These are phyloP conservation scores for Drosophila kurseongensis DNA, from an alignment of 1,140 invertebrate species.

Conservation along the genomic window DNA sequence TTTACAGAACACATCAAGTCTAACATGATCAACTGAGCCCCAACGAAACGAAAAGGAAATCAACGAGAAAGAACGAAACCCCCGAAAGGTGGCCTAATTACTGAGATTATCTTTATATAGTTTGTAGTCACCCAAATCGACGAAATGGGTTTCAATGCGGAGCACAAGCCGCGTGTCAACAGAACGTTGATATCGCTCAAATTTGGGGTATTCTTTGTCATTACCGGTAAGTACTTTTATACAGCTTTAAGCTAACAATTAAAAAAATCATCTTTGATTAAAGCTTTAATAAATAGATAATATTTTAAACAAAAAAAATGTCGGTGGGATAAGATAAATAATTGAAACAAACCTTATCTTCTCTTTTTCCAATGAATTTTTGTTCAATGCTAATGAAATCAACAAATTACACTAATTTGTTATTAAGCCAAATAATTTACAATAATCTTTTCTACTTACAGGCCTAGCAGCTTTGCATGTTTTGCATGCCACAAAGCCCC, in stretches of 20 bases:
- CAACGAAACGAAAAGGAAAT: slow-evolving; percentile 11
- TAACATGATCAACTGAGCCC: slow-evolving; percentile 43
- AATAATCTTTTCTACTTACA: slow-evolving; percentile 61
- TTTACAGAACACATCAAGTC: slow-evolving; percentile 42
- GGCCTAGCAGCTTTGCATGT: slow-evolving; percentile 91
- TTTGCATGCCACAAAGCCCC: slow-evolving; percentile 91
- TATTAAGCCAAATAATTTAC: too few species aligned
- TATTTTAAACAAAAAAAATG: background rate
- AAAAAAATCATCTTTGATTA: background rate
- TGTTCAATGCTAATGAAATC: background rate
- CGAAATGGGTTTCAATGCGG: slow-evolving; percentile 73
- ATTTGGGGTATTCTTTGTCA: slow-evolving; percentile 77
- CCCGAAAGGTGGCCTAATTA: slow-evolving; percentile 39
- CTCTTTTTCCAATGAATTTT: background rate
- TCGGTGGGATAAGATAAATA: too few species aligned
- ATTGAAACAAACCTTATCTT: too few species aligned
- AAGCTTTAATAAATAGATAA: too few species aligned
- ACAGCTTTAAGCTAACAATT: background rate
- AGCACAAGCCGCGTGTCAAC: slow-evolving; percentile 66
- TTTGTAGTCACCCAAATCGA: slow-evolving; percentile 17
- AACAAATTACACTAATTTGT: too few species aligned
- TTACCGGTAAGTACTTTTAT: slow-evolving; percentile 64
- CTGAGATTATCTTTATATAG: slow-evolving; percentile 34
- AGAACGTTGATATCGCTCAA: slow-evolving; percentile 78
- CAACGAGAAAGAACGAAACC: slow-evolving; percentile 21